Conservation (phyloP, 1,140 invertebrate genomes). For the Nomia melanderi region DNA sequence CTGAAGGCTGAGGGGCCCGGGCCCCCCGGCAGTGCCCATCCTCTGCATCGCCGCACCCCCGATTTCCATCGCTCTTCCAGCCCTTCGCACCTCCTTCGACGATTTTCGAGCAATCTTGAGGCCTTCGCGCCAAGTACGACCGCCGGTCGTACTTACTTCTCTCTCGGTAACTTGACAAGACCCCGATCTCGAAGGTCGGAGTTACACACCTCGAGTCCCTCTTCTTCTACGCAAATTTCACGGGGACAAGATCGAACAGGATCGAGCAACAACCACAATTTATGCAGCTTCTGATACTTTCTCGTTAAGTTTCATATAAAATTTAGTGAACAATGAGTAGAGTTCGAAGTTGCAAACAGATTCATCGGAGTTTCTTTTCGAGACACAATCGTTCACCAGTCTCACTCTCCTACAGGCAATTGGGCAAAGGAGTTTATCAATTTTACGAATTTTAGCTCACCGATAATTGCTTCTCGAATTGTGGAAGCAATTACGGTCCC, state of each 20-base stretch:
- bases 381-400: too few relatives aligned
- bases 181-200: neutral
- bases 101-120: slow-evolving; percentile 72
- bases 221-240: neutral
- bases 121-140: slow-evolving; percentile 61
- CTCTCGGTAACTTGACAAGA: slow-evolving; percentile 17
- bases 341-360: too few relatives aligned
- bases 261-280: too few relatives aligned
- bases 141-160: slow-evolving; percentile 55
- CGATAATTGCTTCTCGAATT: too few relatives aligned
- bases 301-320: too few relatives aligned
- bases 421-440: too few relatives aligned
- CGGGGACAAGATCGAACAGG: neutral
- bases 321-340: too few relatives aligned
- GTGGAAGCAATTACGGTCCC: too few relatives aligned
- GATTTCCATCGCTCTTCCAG: slow-evolving; percentile 68
- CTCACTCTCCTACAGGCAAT: too few relatives aligned
- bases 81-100: slow-evolving; percentile 67
- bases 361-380: too few relatives aligned
- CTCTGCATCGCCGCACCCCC: slow-evolving; percentile 76
- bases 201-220: neutral
- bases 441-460: too few relatives aligned
- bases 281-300: too few relatives aligned
- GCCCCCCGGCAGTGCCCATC: slow-evolving; percentile 73
- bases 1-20: slow-evolving; percentile 77